Base-by-base conservation (phyloP, 2,797 vertebrate genomes). In the Synanceia verrucosa region DNA sequence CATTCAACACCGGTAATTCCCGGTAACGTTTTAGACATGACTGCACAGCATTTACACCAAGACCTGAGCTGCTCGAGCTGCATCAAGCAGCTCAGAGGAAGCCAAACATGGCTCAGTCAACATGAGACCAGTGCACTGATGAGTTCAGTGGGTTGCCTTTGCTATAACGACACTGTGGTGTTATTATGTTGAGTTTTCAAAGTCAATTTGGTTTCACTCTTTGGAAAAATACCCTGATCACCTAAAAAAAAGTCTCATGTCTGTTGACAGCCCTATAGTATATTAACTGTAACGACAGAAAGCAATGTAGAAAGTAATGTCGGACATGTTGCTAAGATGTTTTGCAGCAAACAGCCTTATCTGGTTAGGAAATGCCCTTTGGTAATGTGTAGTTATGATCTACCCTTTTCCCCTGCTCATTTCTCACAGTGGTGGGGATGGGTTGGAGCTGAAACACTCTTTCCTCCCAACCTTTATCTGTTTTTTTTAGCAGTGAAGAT, bases 401-500 rank as follows among this genome's bases (percentile, higher is more conserved):
- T 52, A 57, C 34, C 33, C 53, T 58, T 74, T 74, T 51, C 14
- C 29, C 57, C 12, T 60, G 52, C 1, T 51, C 61, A 75, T 77
- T 75, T 66, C 61, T 74, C 37, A 65, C 39, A 47, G 46, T 67
- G 66, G 69, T 70, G 7, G 18, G 36, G 53, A 64, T 48, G 58
- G 23, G 41, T 37, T 53, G 34, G 59, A 69, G 59, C 34, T 76
- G 64, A 78, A 65, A 67, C 37, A 41, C 41, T 28, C 28, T 52
- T 66, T 69, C 33, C 53, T 34, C 24, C n/a, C 36, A 55, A 63
- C 31, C 26, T 59, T 69, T 70, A 51, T 82, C 55, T 53, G 43
- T 75, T 85, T 73, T 70, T n/a, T 56, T 11, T 65, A 73, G 63
- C 52, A 21, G 56, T 37, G 56, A 63, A 66, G 16, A 73, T 78